phyloP scores from a whole-genome alignment of 2,888 invertebrate genomes.

The Vandiemenella viatica region DNA sequence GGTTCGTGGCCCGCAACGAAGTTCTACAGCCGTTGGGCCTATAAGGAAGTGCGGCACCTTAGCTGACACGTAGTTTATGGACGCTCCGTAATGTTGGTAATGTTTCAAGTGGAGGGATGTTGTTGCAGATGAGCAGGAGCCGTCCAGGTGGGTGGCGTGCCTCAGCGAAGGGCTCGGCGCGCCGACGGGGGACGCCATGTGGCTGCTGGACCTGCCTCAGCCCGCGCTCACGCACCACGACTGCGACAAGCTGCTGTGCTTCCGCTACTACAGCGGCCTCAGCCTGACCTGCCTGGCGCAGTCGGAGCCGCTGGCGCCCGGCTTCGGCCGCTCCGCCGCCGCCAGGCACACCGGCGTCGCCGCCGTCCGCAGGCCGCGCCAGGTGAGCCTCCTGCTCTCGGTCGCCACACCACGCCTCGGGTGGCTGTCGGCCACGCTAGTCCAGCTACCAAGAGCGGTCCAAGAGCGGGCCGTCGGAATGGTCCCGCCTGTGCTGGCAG shows the following conservation, averaged over 20 bases:
- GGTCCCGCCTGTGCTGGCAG: no score
- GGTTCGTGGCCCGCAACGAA: no score
- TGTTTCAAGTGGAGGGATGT: no score
- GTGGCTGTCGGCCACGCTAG: constrained; percentile 1
- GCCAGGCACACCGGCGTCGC: constrained; percentile 36
- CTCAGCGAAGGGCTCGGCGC: constrained; percentile 20
- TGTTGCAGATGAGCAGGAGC: constrained; percentile 30
- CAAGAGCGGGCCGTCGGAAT: background rate
- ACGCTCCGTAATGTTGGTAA: no score
- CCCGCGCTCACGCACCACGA: constrained; percentile 48
- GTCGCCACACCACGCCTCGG: background rate
- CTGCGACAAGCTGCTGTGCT: constrained; percentile 50
- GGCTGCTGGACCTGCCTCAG: constrained; percentile 45
- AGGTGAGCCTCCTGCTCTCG: constrained; percentile 33
- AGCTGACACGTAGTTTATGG: no score
- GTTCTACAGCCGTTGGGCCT: no score
- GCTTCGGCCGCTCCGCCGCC: constrained; percentile 1
- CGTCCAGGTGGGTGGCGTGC: constrained; percentile 29
- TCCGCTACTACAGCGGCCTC: constrained; percentile 52
- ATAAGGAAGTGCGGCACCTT: no score
- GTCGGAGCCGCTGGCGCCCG: constrained; percentile 42
- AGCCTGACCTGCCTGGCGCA: constrained; percentile 48
- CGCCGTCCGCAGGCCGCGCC: constrained; percentile 31
- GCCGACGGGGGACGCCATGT: constrained; percentile 42
- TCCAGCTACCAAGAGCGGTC: background rate